phyloP scores from a whole-genome alignment of 2,888 invertebrate species.

The Hirtodrosophila trivittata region DNA sequence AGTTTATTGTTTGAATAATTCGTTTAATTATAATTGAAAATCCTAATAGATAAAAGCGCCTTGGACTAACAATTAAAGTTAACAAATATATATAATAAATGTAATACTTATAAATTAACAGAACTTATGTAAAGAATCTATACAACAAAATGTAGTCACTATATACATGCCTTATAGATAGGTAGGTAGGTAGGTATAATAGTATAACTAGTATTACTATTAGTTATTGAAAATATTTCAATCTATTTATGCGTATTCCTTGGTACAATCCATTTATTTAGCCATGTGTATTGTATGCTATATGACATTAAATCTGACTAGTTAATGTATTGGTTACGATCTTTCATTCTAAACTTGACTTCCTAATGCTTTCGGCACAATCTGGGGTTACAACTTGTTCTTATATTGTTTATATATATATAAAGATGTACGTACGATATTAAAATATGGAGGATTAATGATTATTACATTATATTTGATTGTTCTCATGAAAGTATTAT shows the following conservation, averaged over 20 bases:
- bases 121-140: constrained; percentile 55
- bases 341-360: constrained; percentile 21
- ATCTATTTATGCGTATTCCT: constrained; percentile 29
- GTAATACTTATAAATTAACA: constrained; percentile 51
- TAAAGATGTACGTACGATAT: constrained; percentile 8
- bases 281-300: constrained; percentile 3
- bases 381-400: constrained; percentile 52
- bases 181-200: too few relatives aligned
- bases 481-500: constrained; percentile 24
- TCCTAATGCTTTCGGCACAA: constrained; percentile 62
- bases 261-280: constrained; percentile 45
- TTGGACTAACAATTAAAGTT: constrained; percentile 66
- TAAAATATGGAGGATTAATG: not conserved
- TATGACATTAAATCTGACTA: too few relatives aligned
- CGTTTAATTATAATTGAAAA: constrained; percentile 49
- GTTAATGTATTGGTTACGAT: constrained; percentile 10
- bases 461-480: constrained; percentile 9
- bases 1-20: constrained; percentile 52
- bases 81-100: constrained; percentile 64
- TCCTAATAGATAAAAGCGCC: constrained; percentile 67
- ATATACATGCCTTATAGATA: constrained; percentile 61
- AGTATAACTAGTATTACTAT: too few relatives aligned
- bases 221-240: constrained; percentile 37
- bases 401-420: constrained; percentile 13
- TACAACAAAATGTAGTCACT: constrained; percentile 60